Base-by-base conservation (phyloP, 2,113 vertebrate genomes). In the Thalassarche chlororhynchos region DNA sequence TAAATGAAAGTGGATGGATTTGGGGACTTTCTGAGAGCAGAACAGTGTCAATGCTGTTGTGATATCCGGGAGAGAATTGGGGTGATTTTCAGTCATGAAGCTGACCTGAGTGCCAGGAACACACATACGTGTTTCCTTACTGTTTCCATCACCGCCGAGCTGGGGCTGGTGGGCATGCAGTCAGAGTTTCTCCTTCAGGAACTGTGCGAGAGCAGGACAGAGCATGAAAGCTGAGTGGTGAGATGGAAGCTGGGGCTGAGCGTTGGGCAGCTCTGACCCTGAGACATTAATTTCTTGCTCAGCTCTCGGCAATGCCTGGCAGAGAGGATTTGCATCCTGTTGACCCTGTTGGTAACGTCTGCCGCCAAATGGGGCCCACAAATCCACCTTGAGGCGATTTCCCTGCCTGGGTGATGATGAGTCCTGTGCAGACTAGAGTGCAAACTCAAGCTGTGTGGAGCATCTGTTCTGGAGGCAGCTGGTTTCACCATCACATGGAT, bases 71-170 rank as follows among this genome's bases (percentile, higher is more conserved):
- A 52, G 31, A 55, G 31, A 36, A 11, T 8, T 40, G 49, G 36
- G 26, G 6, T 61, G 29, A 2, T 11, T 18, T 83, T 83, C 28
- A 80, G 38, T 17, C 12, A 0, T 3, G 69, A 81, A 62, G 75
- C 36, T 85, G 62, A 49, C 5, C 62, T 46, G 51, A 12, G n/a
- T 51, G 47, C 62, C 64, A 23, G 65, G 10, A 89, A 0, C 24
- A 21, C 24, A 17, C 4, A 2, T 3, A 12, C 3, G 1, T 60
- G 0, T 78, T 47, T 58, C 46, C 49, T 66, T 3, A 0, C 32
- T 16, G 28, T 42, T 78, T 17, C 57, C 44, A 8, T 62, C 25
- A 5, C 29, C 14, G 0, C 3, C 3, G 12, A 21, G 58, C 66
- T 68, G 17, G 29, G n/a, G 34, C 12, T 28, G 25, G 36, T 31